These are phyloP conservation scores for Archilochus colubris DNA, from an alignment of 2,113 vertebrate species.

Conservation along the genomic window DNA sequence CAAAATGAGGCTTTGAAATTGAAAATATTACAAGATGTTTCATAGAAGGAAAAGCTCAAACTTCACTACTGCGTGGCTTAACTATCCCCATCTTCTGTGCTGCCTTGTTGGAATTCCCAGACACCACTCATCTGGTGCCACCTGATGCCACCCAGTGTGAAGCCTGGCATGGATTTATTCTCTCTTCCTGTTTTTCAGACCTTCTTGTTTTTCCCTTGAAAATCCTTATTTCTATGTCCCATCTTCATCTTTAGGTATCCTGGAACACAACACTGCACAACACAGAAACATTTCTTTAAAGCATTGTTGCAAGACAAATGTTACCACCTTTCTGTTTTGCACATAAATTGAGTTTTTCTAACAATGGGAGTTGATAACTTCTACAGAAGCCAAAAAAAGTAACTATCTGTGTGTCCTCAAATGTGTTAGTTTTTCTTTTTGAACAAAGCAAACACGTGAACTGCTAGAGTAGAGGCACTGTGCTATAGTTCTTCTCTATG, in stretches of 20 bases:
- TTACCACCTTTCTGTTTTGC: not conserved
- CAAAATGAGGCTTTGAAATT: not conserved
- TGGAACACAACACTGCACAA: not conserved
- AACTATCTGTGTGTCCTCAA: not conserved
- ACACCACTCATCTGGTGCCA: accelerated
- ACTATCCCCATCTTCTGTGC: not conserved
- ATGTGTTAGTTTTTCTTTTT: not conserved
- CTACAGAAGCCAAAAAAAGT: not conserved
- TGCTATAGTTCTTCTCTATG: not conserved
- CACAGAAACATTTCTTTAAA: not conserved
- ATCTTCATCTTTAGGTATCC: no score
- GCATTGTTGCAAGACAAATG: not conserved
- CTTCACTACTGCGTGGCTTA: not conserved
- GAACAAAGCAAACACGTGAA: not conserved
- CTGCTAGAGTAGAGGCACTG: not conserved
- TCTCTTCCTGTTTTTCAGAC: no score
- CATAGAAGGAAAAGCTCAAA: not conserved
- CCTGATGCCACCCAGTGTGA: not conserved
- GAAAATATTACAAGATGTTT: not conserved
- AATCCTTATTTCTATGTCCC: no score
- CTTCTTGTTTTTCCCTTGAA: no score
- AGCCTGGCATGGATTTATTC: not conserved
- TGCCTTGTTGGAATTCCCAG: not conserved
- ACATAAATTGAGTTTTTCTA: not conserved
- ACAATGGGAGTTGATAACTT: not conserved